phyloP scores from a whole-genome alignment of 2,797 vertebrate species.

The Clarias pachynema region DNA sequence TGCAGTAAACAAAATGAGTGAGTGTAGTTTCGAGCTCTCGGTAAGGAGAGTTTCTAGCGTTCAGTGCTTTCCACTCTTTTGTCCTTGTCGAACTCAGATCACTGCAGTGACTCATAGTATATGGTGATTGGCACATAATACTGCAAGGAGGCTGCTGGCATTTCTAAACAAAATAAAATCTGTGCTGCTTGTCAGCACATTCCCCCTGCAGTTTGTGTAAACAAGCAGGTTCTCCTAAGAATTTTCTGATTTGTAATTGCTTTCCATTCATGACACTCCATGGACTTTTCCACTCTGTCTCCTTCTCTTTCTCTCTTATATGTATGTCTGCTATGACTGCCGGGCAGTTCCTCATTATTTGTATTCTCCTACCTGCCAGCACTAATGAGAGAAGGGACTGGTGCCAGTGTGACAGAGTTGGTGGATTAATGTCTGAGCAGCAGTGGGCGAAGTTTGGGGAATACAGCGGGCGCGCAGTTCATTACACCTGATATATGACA shows the following conservation, averaged over 20 bases:
- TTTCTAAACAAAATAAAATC: slow-evolving; percentile 66
- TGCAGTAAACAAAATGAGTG: slow-evolving; percentile 30
- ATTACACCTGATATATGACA: slow-evolving; percentile 78
- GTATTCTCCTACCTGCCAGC: slow-evolving; percentile 80
- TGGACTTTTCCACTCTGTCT: slow-evolving; percentile 36
- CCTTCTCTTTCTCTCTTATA: slow-evolving; percentile 56
- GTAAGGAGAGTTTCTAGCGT: slow-evolving; percentile 39
- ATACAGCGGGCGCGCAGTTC: slow-evolving; percentile 71
- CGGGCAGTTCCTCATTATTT: slow-evolving; percentile 82
- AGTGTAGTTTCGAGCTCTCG: slow-evolving; percentile 1
- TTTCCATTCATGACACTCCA: slow-evolving; percentile 59
- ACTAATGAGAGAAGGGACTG: slow-evolving; percentile 81
- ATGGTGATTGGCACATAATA: slow-evolving; percentile 63
- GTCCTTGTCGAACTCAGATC: slow-evolving; percentile 55
- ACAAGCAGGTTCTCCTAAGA: slow-evolving; percentile 64
- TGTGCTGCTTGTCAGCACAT: slow-evolving; percentile 63
- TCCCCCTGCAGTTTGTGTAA: slow-evolving; percentile 45
- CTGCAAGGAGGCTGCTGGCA: slow-evolving; percentile 52
- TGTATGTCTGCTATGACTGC: slow-evolving; percentile 74
- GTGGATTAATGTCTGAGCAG: slow-evolving; percentile 77
- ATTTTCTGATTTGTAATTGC: slow-evolving; percentile 74
- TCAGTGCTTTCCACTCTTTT: slow-evolving; percentile 39
- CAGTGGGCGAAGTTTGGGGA: slow-evolving; percentile 72
- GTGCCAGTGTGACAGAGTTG: slow-evolving; percentile 68
- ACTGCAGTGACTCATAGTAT: slow-evolving; percentile 50